A percentile compares a stretch with the other conserved stretches of the same genome.
phyloP scores from a whole-genome alignment of 2,888 invertebrate species.

The Drosophila setosimentum region DNA sequence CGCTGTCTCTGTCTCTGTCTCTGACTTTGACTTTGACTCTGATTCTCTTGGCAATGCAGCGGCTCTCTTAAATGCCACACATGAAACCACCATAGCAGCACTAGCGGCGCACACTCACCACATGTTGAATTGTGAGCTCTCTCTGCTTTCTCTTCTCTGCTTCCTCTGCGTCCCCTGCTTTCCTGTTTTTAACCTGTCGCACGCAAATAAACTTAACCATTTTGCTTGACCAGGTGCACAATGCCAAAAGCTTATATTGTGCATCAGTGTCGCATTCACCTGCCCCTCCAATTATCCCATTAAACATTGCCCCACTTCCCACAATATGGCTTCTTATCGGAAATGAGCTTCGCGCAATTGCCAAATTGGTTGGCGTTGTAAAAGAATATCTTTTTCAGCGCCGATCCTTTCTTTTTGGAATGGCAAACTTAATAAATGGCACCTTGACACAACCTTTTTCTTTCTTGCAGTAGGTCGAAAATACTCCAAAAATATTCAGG shows the following conservation, averaged over 20 bases:
- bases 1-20: background rate
- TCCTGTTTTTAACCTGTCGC: conserved; percentile 15
- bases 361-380: background rate
- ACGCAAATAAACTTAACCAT: conserved; percentile 23
- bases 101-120: conserved; percentile 32
- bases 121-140: conserved; percentile 23
- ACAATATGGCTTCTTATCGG: background rate
- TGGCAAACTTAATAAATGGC: background rate
- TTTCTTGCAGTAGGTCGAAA: background rate
- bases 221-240: conserved; percentile 27
- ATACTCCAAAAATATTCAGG: background rate
- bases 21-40: background rate
- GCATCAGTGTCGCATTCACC: background rate
- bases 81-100: background rate
- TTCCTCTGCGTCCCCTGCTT: background rate
- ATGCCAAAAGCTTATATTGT: background rate
- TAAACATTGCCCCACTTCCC: background rate
- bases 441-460: background rate
- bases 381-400: background rate
- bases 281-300: background rate
- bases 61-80: conserved; percentile 20
- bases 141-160: background rate
- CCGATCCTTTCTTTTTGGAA: background rate
- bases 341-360: conserved; percentile 17
- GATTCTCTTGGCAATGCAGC: conserved; percentile 5